Base-by-base conservation (phyloP, 2,113 vertebrate species). In the Sarotherodon lohbergeri region DNA sequence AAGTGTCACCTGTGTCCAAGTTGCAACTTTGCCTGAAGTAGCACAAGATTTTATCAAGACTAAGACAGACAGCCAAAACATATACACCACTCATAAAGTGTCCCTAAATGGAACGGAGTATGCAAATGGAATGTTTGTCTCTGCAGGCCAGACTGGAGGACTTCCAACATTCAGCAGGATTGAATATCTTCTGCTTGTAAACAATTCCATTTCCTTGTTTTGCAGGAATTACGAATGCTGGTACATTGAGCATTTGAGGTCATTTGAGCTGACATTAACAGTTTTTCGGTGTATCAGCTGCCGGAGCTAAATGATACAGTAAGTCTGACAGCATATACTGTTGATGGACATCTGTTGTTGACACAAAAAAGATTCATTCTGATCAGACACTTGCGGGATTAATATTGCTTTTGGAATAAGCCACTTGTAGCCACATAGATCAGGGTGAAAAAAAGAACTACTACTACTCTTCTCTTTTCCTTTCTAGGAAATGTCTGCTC, bases 181-280 rank as follows among this genome's bases (percentile, higher is more conserved):
- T 80, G 56, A 79, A 6, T 17, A 80, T 2, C 32, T 80, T 0
- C 17, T 46, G 8, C 71, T 80, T 41, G 68, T 52, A 9, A 82
- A 81, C 6, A 34, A 86, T 29, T 46, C 7, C 55, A 39, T 46
- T 46, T 86, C 9, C 24, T 86, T 81, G 9, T 78, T 41, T 41
- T 68, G 81, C 57, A 46, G 48, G 5, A 13, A n/a, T 48, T 68
- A 68, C 4, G 1, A 83, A 1, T 66, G 24, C 5, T 83, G 34
- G 56, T 83, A 88, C 81, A 78, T 2, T 80, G 71, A 83, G 9
- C 68, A 88, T 80, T 36, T 66, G 59, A 63, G 59, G 29, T 61
- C 2, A 1, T 61, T 34, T 19, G 57, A 61, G 57, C 2, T 63
- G 59, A 63, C 17, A 63, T 36, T 11, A 34, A 36, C 32, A n/a